Conservation (phyloP, 2,888 invertebrate species). For the Panzeria rudis region DNA sequence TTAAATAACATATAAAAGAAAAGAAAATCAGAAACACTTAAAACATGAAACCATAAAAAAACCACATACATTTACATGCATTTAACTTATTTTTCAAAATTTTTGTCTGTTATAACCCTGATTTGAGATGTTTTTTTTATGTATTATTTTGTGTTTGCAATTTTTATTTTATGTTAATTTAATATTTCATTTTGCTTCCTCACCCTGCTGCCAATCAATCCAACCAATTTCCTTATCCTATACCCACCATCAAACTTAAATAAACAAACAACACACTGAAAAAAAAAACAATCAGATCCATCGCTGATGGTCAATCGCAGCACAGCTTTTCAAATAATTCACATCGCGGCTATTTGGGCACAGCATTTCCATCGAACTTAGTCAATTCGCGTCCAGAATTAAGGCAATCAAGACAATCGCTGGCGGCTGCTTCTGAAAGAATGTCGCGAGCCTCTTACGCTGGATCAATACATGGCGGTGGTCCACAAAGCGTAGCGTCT, state of each 20-base stretch:
- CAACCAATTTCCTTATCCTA: conserved; percentile 37
- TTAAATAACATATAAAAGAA: neutral
- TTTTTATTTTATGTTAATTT: conserved; percentile 44
- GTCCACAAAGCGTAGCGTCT: conserved; percentile 85
- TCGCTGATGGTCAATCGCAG: conserved; percentile 95
- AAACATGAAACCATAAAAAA: neutral
- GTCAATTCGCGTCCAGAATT: conserved; percentile 92
- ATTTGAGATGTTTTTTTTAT: conserved; percentile 34
- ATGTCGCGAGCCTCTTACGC: conserved; percentile 91
- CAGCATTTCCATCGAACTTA: conserved; percentile 89
- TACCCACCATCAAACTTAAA: conserved; percentile 11
- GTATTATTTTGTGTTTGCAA: conserved; percentile 25
- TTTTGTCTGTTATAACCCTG: conserved; percentile 16
- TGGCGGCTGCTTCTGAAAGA: conserved; percentile 92
- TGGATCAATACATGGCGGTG: conserved; percentile 86
- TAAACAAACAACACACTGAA: conserved; percentile 23
- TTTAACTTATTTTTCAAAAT: neutral
- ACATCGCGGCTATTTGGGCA: conserved; percentile 88
- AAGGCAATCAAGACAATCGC: conserved; percentile 93
- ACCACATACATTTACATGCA: neutral
- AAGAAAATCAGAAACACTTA: neutral
- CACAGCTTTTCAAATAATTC: conserved; percentile 94
- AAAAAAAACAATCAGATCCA: conserved; percentile 85
- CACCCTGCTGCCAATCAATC: conserved; percentile 16
- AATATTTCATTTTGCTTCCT: conserved; percentile 58